Evolutionary conservation across 2,113 vertebrate species (phyloP), one percentile per base, ranked within the genome.

Genomic region (Ptilorrhoa leucosticta): DNA sequence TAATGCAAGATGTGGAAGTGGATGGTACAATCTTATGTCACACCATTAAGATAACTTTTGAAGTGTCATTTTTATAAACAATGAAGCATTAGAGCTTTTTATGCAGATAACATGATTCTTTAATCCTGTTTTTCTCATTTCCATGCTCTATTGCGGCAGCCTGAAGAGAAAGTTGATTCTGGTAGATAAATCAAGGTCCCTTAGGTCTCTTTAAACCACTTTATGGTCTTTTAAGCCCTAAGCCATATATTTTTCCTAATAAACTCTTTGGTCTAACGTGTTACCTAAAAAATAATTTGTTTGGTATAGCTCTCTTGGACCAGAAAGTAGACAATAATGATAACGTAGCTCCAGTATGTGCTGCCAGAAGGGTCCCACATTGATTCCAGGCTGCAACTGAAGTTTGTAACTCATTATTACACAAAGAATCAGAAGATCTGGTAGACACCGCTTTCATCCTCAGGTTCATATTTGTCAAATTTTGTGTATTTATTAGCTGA

Each of bases 71-170:
- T 89, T 87, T 68, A 88, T 83, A 90, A 88, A 68, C 0, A 68
- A 69, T 65, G 65, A 93, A 48, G 65, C 37, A 82, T 83, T 90
- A 85, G 37, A 7, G 2, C 7, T 53, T 87, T 92, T 90, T 63
- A 94, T 75, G 51, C 68, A 88, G 73, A 35, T 91, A 87, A 89
- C 54, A 26, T 73, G 83, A 89, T 83, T 92, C 89, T 84, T 92
- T 84, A 94, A 93, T 95, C 91, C 87, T 42, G 45, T 87, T 96
- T 95, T 91, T 96, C 78, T 85, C 57, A 94, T 96, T 95, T 91
- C 70, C 50, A 31, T 70, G 70, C 73, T 87, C 73, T 80, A 4
- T 33, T 90, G 89, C 2, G 0, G 80, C 87, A 91, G 83, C 53
- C 48, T 91, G 82, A 86, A 94, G 63, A 92, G 88, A 61, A 83